phyloP scores from a whole-genome alignment of 2,797 vertebrate genomes.

The Sebastes matsubarae region DNA sequence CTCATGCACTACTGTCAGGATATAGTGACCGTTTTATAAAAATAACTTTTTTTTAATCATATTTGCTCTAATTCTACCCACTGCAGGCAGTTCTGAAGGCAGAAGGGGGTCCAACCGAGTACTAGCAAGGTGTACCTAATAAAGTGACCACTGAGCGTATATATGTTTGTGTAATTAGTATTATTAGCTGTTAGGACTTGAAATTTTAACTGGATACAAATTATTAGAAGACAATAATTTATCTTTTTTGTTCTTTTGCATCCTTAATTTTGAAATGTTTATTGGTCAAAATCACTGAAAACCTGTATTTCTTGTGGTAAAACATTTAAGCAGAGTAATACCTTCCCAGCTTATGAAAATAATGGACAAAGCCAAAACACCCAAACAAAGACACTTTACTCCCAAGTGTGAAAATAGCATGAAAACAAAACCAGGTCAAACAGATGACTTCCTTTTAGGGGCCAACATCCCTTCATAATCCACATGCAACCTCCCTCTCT shows the following conservation, averaged over 20 bases:
- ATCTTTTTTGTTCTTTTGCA: background rate
- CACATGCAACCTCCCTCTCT: constrained; percentile 36
- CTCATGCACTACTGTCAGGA: no score
- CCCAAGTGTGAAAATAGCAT: constrained; percentile 47
- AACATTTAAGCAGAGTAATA: background rate
- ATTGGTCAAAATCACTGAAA: background rate
- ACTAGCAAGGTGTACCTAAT: background rate
- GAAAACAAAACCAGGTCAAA: constrained; percentile 53
- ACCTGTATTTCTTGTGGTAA: no score
- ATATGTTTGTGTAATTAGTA: background rate
- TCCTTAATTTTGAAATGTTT: background rate
- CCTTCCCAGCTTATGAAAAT: background rate
- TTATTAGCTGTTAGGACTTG: background rate
- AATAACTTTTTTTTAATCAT: no score
- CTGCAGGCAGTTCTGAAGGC: background rate
- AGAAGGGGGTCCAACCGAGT: background rate
- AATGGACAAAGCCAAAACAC: constrained; percentile 30
- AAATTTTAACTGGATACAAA: background rate
- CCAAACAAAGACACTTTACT: constrained; percentile 48
- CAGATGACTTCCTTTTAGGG: constrained; percentile 70
- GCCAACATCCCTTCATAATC: constrained; percentile 68
- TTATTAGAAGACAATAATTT: background rate
- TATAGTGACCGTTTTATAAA: no score
- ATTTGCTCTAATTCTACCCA: no score
- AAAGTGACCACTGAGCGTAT: no score